Conservation (phyloP, 2,113 vertebrate species). For the Erythrocebus patas region DNA sequence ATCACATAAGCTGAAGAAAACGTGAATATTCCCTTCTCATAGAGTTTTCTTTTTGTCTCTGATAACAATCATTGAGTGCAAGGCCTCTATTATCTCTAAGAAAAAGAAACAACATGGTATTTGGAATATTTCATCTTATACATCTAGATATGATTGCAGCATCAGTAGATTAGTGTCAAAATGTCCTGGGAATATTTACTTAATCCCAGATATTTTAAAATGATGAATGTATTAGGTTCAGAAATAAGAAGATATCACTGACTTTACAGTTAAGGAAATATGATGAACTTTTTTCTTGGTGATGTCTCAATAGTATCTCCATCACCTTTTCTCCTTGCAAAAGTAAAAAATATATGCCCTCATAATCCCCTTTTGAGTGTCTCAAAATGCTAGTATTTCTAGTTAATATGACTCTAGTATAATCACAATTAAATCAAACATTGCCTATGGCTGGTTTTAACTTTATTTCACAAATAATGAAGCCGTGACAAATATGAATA, state of each 20-base stretch:
- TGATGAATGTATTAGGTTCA: constrained; percentile 11
- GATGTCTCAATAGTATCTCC: neutral
- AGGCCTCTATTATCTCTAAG: neutral
- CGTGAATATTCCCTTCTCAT: neutral
- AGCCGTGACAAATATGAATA: neutral
- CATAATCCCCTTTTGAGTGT: neutral
- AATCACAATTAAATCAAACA: neutral
- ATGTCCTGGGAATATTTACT: constrained; percentile 1
- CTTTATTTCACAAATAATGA: neutral
- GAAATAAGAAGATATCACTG: constrained; percentile 12
- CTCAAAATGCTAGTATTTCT: neutral
- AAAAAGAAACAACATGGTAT: neutral
- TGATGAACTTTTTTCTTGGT: neutral
- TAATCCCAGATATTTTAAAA: constrained; percentile 21
- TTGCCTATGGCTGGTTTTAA: neutral
- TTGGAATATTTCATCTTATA: neutral
- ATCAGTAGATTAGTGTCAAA: neutral
- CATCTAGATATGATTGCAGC: neutral
- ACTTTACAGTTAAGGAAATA: neutral
- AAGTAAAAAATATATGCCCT: neutral
- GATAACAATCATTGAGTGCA: neutral
- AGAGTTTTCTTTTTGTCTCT: neutral
- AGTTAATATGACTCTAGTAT: neutral
- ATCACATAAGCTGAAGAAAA: neutral
- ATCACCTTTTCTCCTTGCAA: neutral